phyloP scores from a whole-genome alignment of 2,888 invertebrate genomes.

The Rhamnusium bicolor region DNA sequence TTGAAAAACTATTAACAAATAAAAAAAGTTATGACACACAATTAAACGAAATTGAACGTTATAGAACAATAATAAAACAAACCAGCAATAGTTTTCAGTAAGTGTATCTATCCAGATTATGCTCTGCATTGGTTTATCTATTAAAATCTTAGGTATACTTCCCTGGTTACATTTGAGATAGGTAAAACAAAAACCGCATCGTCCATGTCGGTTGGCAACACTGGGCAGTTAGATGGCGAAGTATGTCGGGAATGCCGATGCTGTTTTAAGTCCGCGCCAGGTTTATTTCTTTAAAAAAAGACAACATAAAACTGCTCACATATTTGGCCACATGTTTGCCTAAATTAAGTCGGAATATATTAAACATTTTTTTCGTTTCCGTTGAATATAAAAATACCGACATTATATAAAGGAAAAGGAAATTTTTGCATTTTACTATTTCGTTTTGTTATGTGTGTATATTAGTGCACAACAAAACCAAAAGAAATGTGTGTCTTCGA shows the following conservation, averaged over 20 bases:
- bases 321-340: constrained; percentile 38
- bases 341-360: constrained; percentile 34
- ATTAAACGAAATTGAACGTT: no score
- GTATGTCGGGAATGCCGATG: constrained; percentile 47
- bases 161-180: constrained; percentile 20
- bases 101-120: constrained; percentile 5
- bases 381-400: constrained; percentile 23
- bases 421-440: not conserved
- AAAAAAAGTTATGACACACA: no score
- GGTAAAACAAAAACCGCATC: constrained; percentile 10
- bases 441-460: not conserved
- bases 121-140: constrained; percentile 23
- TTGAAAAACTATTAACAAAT: no score
- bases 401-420: constrained; percentile 13
- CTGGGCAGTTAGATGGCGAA: constrained; percentile 25
- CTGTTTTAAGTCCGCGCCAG: constrained; percentile 33
- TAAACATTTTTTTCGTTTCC: constrained; percentile 30
- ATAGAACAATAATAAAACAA: no score
- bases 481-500: no score
- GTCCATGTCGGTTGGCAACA: constrained; percentile 25
- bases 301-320: constrained; percentile 24
- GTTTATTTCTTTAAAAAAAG: constrained; percentile 36
- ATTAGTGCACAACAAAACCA: no score
- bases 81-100: not conserved
- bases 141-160: constrained; percentile 21